phyloP scores from a whole-genome alignment of 2,797 vertebrate genomes.

The Phyllotis vaccarum region DNA sequence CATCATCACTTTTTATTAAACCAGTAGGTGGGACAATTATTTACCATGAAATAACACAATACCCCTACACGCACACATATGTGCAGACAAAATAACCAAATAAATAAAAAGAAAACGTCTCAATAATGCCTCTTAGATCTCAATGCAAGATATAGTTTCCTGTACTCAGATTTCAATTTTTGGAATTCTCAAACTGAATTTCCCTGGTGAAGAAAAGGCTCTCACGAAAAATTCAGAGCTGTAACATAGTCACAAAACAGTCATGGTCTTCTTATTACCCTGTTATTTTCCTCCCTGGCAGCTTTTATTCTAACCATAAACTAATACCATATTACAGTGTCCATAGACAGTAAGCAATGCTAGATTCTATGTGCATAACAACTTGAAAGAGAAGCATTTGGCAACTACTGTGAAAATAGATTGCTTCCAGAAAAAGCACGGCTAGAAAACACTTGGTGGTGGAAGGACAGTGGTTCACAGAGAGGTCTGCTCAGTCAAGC shows the following conservation, averaged over 20 bases:
- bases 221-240: background rate
- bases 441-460: conserved; percentile 42
- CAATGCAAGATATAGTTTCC: background rate
- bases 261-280: background rate
- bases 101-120: background rate
- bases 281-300: conserved; percentile 39
- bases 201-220: background rate
- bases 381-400: conserved; percentile 46
- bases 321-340: background rate
- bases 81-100: background rate
- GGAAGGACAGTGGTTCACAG: conserved; percentile 40
- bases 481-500: conserved; percentile 39
- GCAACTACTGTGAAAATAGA: conserved; percentile 72
- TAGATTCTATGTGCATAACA: conserved; percentile 68
- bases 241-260: conserved; percentile 58
- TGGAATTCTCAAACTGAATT: background rate
- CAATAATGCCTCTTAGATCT: background rate
- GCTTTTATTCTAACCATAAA: conserved; percentile 62
- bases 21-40: too few relatives aligned
- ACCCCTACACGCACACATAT: too few relatives aligned
- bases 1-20: too few relatives aligned
- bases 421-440: conserved; percentile 52
- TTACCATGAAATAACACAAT: too few relatives aligned
- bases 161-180: conserved; percentile 22
- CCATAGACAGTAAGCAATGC: conserved; percentile 59